A percentile compares a stretch with the other conserved stretches of the same genome.
phyloP scores from a whole-genome alignment of 2,113 vertebrate species.

The Notothenia coriiceps region DNA sequence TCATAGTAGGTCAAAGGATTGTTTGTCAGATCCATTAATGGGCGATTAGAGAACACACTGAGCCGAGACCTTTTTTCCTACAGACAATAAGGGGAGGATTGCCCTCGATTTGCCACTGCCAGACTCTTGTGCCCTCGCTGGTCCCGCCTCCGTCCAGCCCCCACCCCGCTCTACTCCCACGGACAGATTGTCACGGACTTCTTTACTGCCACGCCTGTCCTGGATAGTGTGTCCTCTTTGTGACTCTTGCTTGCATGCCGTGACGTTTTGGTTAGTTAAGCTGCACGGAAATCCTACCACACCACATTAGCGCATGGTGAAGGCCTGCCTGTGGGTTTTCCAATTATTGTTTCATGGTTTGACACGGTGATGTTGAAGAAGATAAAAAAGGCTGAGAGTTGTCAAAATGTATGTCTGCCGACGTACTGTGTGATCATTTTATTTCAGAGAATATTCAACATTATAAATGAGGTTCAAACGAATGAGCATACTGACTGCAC shows the following conservation, averaged over 20 bases:
- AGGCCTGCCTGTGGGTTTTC: not conserved
- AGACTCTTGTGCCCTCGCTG: constrained; percentile 46
- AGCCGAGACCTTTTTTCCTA: constrained; percentile 53
- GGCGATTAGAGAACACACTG: constrained; percentile 71
- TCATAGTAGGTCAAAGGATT: constrained; percentile 79
- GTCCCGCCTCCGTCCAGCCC: constrained; percentile 24
- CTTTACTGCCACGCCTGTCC: constrained; percentile 20
- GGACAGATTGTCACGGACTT: constrained; percentile 45
- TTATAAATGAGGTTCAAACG: not conserved
- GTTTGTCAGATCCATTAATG: constrained; percentile 79
- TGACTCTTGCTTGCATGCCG: constrained; percentile 10
- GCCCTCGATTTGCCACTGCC: constrained; percentile 39
- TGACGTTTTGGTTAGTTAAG: constrained; percentile 24
- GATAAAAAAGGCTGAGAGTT: not conserved
- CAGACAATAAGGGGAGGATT: constrained; percentile 52
- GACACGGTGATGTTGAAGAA: not conserved
- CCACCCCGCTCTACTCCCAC: constrained; percentile 34
- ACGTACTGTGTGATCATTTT: not conserved
- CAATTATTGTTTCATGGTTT: not conserved
- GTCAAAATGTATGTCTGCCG: not conserved
- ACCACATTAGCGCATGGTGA: not conserved
- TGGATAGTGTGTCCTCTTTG: constrained; percentile 24
- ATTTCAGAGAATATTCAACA: not conserved
- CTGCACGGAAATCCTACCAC: not conserved
- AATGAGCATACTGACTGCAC: not conserved